A percentile compares a stretch with the other conserved stretches of the same genome.
Evolutionary conservation across 1,140 invertebrate species (phyloP).

Genomic region (Coenobita brevimanus): DNA sequence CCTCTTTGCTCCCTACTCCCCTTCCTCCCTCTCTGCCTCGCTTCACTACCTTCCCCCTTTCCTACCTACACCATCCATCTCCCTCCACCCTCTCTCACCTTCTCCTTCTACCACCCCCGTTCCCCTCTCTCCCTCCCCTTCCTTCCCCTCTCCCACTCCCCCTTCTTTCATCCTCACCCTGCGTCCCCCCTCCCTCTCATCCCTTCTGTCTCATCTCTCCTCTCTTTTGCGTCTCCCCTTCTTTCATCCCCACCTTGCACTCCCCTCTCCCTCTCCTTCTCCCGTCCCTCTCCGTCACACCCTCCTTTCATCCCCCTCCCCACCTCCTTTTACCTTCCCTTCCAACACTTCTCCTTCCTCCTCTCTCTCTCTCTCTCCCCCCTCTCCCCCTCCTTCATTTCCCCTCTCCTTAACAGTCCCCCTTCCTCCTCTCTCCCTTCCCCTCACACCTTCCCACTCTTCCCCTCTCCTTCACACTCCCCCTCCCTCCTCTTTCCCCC

Average conservation of each 20-base stretch:
- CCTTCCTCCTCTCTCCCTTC: neutral
- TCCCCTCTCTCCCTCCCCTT: constrained; percentile 2
- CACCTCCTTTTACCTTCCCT: neutral
- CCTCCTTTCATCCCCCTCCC: neutral
- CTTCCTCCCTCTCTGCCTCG: too few relatives aligned
- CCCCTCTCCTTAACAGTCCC: neutral
- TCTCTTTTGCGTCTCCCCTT: neutral
- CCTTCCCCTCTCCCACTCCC: neutral
- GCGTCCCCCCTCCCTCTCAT: neutral
- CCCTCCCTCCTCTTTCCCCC: neutral
- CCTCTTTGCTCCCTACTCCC: too few relatives aligned
- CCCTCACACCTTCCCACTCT: neutral
- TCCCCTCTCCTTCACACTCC: neutral
- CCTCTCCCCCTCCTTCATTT: neutral
- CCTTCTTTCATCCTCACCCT: neutral
- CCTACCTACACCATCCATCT: too few relatives aligned
- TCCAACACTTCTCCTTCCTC: neutral
- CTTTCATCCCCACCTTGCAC: neutral
- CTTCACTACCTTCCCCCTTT: too few relatives aligned
- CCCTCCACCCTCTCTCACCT: neutral
- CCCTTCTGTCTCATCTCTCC: neutral
- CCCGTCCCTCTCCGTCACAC: neutral
- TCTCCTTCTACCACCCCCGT: neutral
- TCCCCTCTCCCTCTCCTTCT: neutral
- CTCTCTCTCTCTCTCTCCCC: constrained; percentile 9